Evolutionary conservation across 1,140 invertebrate species (phyloP).

Genomic region (Oryctes rhinoceros): DNA sequence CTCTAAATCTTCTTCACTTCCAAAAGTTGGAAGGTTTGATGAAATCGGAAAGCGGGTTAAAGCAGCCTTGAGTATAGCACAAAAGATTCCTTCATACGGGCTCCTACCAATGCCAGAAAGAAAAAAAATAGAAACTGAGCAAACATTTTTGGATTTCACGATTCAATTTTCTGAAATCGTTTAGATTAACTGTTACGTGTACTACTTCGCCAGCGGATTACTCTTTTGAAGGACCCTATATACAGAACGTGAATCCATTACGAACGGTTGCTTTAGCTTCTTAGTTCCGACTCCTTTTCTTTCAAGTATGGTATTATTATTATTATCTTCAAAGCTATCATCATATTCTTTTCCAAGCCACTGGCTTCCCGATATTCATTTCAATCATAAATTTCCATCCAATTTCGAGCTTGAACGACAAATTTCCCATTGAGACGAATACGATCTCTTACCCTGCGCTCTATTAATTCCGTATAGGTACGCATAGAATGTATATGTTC

Average conservation of each 20-base stretch:
- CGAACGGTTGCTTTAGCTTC: slow-evolving; percentile 15
- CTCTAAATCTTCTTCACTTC: too few species aligned
- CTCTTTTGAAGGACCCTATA: too few species aligned
- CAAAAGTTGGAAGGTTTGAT: too few species aligned
- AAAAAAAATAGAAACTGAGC: too few species aligned
- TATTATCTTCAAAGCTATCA: slow-evolving; percentile 38
- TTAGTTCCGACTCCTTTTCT: background rate
- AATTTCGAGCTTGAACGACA: slow-evolving; percentile 60
- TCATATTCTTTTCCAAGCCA: slow-evolving; percentile 54
- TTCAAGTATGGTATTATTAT: background rate
- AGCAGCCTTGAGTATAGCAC: too few species aligned
- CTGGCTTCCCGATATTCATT: slow-evolving; percentile 57
- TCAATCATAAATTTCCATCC: slow-evolving; percentile 60
- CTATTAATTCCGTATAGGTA: slow-evolving; percentile 20
- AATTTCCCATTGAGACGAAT: slow-evolving; percentile 60
- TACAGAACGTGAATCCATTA: background rate
- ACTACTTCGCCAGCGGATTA: too few species aligned
- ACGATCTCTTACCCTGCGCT: slow-evolving; percentile 48
- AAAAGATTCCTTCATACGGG: too few species aligned
- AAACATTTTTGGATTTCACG: too few species aligned
- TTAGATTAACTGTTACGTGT: too few species aligned
- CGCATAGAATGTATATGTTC: background rate
- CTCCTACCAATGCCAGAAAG: too few species aligned
- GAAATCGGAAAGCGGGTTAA: too few species aligned
- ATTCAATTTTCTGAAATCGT: too few species aligned